Evolutionary conservation across 37 sponge, comb jelly and placozoan genomes (phyloP).

Genomic region (Beroe ovata): DNA sequence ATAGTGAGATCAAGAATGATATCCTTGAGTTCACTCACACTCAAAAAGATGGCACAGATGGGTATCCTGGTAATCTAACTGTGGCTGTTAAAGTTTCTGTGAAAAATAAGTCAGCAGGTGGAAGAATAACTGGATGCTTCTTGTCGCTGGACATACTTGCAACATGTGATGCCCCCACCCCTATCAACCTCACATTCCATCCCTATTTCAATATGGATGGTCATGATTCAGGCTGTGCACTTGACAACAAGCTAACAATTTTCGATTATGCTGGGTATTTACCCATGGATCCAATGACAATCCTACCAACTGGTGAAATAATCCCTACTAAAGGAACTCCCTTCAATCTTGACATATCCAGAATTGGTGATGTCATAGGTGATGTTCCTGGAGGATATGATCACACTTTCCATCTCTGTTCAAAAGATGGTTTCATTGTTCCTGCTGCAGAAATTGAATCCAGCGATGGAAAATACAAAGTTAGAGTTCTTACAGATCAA

Average conservation of each 20-base stretch:
- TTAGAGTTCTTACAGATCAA: constrained; percentile 81
- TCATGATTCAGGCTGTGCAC: constrained; percentile 56
- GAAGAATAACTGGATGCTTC: constrained; percentile 68
- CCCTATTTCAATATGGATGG: constrained; percentile 92
- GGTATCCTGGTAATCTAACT: constrained; percentile 84
- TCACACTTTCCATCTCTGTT: constrained; percentile 67
- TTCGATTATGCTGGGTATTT: constrained; percentile 45
- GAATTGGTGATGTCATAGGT: constrained; percentile 75
- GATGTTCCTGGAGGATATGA: constrained; percentile 79
- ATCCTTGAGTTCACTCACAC: constrained; percentile 69
- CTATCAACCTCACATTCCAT: constrained; percentile 86
- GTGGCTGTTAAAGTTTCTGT: constrained; percentile 69
- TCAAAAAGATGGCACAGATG: constrained; percentile 82
- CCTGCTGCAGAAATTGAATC: constrained; percentile 59
- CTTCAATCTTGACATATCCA: constrained; percentile 76
- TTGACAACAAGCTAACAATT: constrained; percentile 65
- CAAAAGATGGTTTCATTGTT: constrained; percentile 31
- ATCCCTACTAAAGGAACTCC: constrained; percentile 74
- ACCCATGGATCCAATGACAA: constrained; percentile 13
- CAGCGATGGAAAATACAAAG: background rate
- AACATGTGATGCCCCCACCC: constrained; percentile 73
- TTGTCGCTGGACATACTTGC: constrained; percentile 77
- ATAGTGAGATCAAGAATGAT: constrained; percentile 4
- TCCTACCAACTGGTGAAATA: constrained; percentile 73
- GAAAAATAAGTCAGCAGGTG: constrained; percentile 6